phyloP scores from a whole-genome alignment of 2,888 invertebrate genomes.

The Synergus itoensis region DNA sequence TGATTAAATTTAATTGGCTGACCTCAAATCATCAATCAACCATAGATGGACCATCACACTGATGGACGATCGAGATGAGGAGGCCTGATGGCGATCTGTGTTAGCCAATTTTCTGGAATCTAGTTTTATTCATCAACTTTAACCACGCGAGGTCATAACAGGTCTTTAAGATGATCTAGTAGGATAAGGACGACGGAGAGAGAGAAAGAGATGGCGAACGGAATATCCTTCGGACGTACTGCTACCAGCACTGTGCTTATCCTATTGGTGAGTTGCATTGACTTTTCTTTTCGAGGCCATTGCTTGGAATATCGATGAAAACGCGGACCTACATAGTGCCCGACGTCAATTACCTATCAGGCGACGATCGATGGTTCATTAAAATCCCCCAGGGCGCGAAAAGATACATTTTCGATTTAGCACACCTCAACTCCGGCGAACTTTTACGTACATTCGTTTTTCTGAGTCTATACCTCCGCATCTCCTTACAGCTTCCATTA shows the following conservation, averaged over 20 bases:
- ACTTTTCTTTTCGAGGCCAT: slow-evolving; percentile 41
- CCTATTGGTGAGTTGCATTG: slow-evolving; percentile 70
- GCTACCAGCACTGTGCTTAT: slow-evolving; percentile 73
- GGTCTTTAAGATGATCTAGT: slow-evolving; percentile 68
- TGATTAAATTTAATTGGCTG: not conserved
- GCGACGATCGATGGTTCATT: slow-evolving; percentile 37
- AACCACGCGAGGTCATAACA: not conserved
- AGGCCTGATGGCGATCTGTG: slow-evolving; percentile 10
- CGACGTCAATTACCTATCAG: slow-evolving; percentile 38
- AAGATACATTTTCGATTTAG: slow-evolving; percentile 31
- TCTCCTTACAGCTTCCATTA: not conserved
- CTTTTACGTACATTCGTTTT: not conserved
- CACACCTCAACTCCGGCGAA: not conserved
- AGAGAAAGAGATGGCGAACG: slow-evolving; percentile 73
- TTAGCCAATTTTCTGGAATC: not conserved
- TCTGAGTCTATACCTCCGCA: not conserved
- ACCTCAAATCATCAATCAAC: not conserved
- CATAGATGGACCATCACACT: slow-evolving; percentile 11
- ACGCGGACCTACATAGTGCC: slow-evolving; percentile 37
- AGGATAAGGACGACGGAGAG: slow-evolving; percentile 59
- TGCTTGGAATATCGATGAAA: slow-evolving; percentile 41
- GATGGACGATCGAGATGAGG: slow-evolving; percentile 26
- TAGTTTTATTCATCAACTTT: not conserved
- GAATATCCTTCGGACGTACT: slow-evolving; percentile 68
- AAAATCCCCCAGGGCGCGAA: slow-evolving; percentile 24